Percentiles rank a stretch among this genome's conserved stretches.
These are phyloP conservation scores for Caenorhabditis sp. DNA, from an alignment of 2,888 invertebrate genomes.

Conservation along the genomic window DNA sequence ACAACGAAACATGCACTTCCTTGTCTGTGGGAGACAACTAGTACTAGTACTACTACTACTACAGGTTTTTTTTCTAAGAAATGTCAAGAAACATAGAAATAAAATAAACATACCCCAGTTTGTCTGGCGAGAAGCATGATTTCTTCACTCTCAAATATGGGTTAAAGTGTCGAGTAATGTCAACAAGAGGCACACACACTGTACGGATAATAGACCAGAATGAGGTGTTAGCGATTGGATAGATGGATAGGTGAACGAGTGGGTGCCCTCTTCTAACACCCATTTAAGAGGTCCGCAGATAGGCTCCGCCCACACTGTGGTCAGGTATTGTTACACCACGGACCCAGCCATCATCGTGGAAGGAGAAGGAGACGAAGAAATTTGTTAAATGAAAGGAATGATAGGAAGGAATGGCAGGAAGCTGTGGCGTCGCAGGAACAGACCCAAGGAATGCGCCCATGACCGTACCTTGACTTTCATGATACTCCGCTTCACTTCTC, in stretches of 20 bases:
- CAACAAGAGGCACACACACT: constrained; percentile 6
- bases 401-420: constrained; percentile 34
- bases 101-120: constrained; percentile 66
- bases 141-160: constrained; percentile 19
- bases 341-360: too few species aligned
- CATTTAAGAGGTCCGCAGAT: constrained; percentile 47
- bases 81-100: constrained; percentile 7
- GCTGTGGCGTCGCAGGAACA: background rate
- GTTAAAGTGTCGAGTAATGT: constrained; percentile 10
- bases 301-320: constrained; percentile 30
- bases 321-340: constrained; percentile 41
- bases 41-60: constrained; percentile 15
- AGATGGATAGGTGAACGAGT: constrained; percentile 32
- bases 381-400: constrained; percentile 41
- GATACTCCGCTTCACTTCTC: background rate
- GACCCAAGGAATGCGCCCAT: constrained; percentile 6
- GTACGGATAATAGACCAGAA: constrained; percentile 10
- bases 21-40: background rate
- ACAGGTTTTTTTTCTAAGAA: constrained; percentile 14
- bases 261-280: constrained; percentile 33
- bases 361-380: background rate
- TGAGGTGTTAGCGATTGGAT: background rate
- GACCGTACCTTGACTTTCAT: constrained; percentile 32
- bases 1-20: too few species aligned
- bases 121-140: constrained; percentile 59